phyloP scores from a whole-genome alignment of 2,113 vertebrate genomes.

The Zosterops hypoxanthus region DNA sequence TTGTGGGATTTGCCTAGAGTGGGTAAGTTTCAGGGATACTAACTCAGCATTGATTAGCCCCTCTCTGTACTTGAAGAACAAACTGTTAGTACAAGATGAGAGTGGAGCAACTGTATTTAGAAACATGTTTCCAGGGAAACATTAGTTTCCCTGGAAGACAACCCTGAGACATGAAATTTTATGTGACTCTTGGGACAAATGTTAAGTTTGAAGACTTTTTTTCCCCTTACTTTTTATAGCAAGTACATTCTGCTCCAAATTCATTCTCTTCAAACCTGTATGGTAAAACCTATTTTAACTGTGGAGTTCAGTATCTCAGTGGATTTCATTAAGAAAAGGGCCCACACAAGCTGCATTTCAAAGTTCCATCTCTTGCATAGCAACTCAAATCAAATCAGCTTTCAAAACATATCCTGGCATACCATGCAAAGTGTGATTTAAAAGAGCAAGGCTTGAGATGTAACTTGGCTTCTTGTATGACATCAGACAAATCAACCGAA shows the following conservation, averaged over 20 bases:
- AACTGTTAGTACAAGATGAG: conserved; percentile 34
- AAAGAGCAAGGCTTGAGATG: background rate
- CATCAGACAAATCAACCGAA: background rate
- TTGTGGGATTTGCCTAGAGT: background rate
- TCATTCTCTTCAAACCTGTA: background rate
- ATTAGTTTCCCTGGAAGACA: conserved; percentile 43
- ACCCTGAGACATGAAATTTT: conserved; percentile 1
- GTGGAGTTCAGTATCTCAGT: background rate
- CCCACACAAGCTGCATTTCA: conserved; percentile 13
- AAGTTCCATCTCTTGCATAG: background rate
- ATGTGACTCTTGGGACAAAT: conserved; percentile 38
- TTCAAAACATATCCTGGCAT: background rate
- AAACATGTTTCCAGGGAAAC: conserved; percentile 54
- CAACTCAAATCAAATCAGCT: background rate
- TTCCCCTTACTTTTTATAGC: conserved; percentile 29
- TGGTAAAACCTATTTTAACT: conserved; percentile 33
- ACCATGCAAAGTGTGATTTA: background rate
- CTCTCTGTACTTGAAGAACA: conserved; percentile 62
- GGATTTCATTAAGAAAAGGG: conserved; percentile 54
- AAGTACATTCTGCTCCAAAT: conserved; percentile 61
- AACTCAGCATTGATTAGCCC: background rate
- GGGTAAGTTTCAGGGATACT: background rate
- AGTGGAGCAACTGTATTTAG: conserved; percentile 20
- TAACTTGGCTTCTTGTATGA: background rate
- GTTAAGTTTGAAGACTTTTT: background rate